phyloP scores from a whole-genome alignment of 2,113 vertebrate species.

The Cavia porcellus region DNA sequence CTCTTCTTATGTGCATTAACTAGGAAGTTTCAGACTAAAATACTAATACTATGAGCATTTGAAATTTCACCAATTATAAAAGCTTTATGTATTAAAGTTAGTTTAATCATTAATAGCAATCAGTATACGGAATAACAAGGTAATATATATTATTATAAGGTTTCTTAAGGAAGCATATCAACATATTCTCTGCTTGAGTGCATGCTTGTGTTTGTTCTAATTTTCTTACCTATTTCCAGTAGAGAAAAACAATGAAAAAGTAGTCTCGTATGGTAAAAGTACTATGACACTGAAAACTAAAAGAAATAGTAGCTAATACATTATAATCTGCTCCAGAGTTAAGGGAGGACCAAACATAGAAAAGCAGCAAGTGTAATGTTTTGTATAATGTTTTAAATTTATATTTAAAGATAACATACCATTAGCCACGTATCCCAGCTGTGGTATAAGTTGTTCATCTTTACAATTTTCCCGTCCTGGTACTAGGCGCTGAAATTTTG shows the following conservation, averaged over 20 bases:
- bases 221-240: neutral
- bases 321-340: conserved; percentile 15
- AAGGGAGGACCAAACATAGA: neutral
- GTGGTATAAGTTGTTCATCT: conserved; percentile 98
- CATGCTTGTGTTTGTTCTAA: neutral
- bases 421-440: conserved; percentile 97
- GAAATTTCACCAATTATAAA: conserved; percentile 60
- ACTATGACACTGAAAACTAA: conserved; percentile 34
- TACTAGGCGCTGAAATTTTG: conserved; percentile 95
- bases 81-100: conserved; percentile 24
- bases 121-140: neutral
- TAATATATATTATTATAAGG: neutral
- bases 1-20: conserved; percentile 30
- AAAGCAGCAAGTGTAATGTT: conserved; percentile 45
- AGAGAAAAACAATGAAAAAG: conserved; percentile 56
- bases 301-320: conserved; percentile 22
- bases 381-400: conserved; percentile 60
- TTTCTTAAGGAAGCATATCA: neutral
- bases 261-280: conserved; percentile 15
- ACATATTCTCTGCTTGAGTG: conserved; percentile 39
- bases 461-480: conserved; percentile 99
- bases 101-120: conserved; percentile 44
- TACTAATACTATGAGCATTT: conserved; percentile 2
- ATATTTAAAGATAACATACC: conserved; percentile 87
- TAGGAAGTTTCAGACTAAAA: conserved; percentile 40